Base-by-base conservation (phyloP, 2,113 vertebrate species). In the Mesitornis unicolor region DNA sequence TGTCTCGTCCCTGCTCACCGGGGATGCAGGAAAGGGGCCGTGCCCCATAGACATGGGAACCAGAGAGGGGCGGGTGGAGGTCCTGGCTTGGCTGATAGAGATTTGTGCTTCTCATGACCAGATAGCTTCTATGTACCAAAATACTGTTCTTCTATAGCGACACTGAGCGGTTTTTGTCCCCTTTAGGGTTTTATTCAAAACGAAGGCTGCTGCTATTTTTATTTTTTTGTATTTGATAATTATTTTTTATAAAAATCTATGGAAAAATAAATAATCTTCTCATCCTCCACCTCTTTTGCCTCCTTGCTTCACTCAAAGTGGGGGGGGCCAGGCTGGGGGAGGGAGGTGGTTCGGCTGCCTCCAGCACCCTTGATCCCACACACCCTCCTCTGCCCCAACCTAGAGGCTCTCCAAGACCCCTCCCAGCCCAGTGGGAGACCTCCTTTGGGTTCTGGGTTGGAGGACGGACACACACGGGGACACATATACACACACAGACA, bases 201-300 rank as follows among this genome's bases (percentile, higher is more conserved):
- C 2, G 83, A 79, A 97, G 73, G 94, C 97, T 97, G 97, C 97
- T 97, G 95, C 95, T 97, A 96, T 96, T 97, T 97, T 96, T 96
- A 93, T 96, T 96, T 97, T 95, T 97, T 97, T 97, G 96, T 97
- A 97, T 97, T 97, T 97, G 97, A 97, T 97, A 96, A 96, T 97
- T 97, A 97, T 97, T 97, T 97, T 97, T 97, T 97, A 97, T 96
- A 97, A 97, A 97, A 97, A 97, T 97, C 90, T 97, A 97, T 97
- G 95, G 84, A 97, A 48, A 97, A 97, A 97, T 97, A 97, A 97
- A 97, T 97, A 97, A 95, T 97, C 95, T 95, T 92, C 90, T 95
- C 95, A 97, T 95, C 93, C 89, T 94, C 59, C 48, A 89, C 35
- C 53, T 84, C 59, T 89, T 91, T 36, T 56, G 74, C 60, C 31